Evolutionary conservation across 2,888 invertebrate genomes (phyloP), one percentile per base, ranked within the genome.

Genomic region (Drosophila koepferae): DNA sequence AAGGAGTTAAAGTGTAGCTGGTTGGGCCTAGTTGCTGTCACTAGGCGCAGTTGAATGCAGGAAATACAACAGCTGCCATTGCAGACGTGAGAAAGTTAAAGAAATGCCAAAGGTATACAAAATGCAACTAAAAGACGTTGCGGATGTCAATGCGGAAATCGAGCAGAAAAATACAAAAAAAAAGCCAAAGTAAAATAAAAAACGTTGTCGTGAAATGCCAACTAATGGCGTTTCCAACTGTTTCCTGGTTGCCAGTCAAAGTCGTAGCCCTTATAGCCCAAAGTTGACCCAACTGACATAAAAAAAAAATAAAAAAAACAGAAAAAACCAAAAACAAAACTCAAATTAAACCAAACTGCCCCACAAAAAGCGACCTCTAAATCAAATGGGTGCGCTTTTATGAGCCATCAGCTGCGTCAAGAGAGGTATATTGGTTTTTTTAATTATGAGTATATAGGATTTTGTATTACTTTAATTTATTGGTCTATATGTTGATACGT

Each of bases 61-160:
- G 90, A 83, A 83, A 85, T 84, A 73, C 83, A 63, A 14, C 70
- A 53, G 74, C 61, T 63, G 62, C 51, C 31, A 34, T 34, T 49
- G 46, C 40, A 54, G 72, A 77, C 90, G 89, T 90, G 86, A 90
- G 90, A 90, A 87, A 90, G 87, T 81, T 65, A 63, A 53, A 81
- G 86, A 83, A 83, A 83, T 83, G 83, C 80, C 88, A 83, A 83
- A 89, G 83, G 90, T 83, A 59, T 14, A 23, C 48, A n/a, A 60
- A 48, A 36, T 4, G 20, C 43, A 87, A 6, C 41, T 41, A 73
- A 62, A 55, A 68, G 51, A 63, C 81, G 55, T 64, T 67, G 72
- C 86, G 89, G 85, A 82, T 83, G 89, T 89, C 89, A 86, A 89
- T 90, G 83, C 83, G 83, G 83, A 84, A 84, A 84, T 79, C 68